phyloP scores from a whole-genome alignment of 2,888 invertebrate species.

The Yponomeuta plumbellus region DNA sequence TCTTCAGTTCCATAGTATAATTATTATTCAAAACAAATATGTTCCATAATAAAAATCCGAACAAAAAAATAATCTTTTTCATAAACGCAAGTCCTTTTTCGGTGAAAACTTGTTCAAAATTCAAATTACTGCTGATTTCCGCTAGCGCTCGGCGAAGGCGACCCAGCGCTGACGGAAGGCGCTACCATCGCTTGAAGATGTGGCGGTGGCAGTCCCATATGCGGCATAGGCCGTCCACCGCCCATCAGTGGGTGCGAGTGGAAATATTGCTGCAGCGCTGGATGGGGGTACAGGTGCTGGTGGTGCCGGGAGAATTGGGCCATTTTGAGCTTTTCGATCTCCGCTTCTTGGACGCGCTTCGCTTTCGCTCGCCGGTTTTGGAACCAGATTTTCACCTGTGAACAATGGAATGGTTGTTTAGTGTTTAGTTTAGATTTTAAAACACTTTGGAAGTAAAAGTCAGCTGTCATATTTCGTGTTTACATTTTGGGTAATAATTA shows the following conservation, averaged over 20 bases:
- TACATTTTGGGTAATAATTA: no score
- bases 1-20: neutral
- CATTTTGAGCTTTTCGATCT: constrained; percentile 97
- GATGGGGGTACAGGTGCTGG: constrained; percentile 67
- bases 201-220: constrained; percentile 66
- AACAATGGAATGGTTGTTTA: constrained; percentile 50
- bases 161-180: constrained; percentile 55
- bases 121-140: constrained; percentile 36
- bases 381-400: constrained; percentile 92
- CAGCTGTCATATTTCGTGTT: no score
- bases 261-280: constrained; percentile 78
- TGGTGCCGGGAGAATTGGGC: constrained; percentile 76
- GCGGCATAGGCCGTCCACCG: constrained; percentile 60
- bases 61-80: neutral
- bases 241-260: constrained; percentile 78
- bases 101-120: constrained; percentile 3
- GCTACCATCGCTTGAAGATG: constrained; percentile 64
- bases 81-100: neutral
- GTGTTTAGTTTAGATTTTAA: no score
- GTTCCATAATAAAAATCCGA: neutral
- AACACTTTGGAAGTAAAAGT: no score
- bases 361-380: constrained; percentile 97
- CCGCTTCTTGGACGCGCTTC: constrained; percentile 97
- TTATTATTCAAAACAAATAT: neutral
- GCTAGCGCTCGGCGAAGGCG: constrained; percentile 61